Evolutionary conservation across 2,888 invertebrate species (phyloP).

Genomic region (Polyommatus iphigenia): DNA sequence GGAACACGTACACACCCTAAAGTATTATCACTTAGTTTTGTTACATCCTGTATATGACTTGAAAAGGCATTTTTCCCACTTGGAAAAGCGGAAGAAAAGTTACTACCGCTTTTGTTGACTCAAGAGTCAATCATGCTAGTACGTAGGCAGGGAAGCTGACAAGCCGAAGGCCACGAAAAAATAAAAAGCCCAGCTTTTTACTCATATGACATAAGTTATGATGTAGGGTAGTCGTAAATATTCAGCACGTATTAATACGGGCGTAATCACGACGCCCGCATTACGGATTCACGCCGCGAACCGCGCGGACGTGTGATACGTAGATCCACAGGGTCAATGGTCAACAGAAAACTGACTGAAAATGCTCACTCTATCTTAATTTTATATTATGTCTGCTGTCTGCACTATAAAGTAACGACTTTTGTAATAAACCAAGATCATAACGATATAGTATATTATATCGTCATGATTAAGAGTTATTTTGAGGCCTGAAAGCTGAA

Average conservation of each 20-base stretch:
- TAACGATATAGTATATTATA: too few species aligned
- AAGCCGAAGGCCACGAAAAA: not conserved
- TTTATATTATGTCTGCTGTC: slow-evolving; percentile 53
- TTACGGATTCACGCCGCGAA: slow-evolving; percentile 49
- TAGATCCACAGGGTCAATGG: not conserved
- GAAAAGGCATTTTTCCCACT: too few species aligned
- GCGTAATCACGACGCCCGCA: slow-evolving; percentile 20
- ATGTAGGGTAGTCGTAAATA: slow-evolving; percentile 39
- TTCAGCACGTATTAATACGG: slow-evolving; percentile 54
- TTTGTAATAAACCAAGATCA: too few species aligned
- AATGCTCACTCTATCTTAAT: not conserved
- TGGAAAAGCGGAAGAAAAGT: too few species aligned
- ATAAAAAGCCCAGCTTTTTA: slow-evolving; percentile 15
- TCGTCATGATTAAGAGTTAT: too few species aligned
- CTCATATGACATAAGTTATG: slow-evolving; percentile 4
- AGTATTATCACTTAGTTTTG: too few species aligned
- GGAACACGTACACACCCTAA: too few species aligned
- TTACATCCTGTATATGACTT: too few species aligned
- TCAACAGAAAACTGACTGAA: not conserved
- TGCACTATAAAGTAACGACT: slow-evolving; percentile 50
- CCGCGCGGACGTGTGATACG: slow-evolving; percentile 49
- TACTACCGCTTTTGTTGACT: too few species aligned
- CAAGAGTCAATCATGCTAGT: not conserved
- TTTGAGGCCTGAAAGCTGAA: too few species aligned
- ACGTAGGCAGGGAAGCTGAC: not conserved